Evolutionary conservation across 2,797 vertebrate species (phyloP).

Genomic region (Adelosebastes latens): DNA sequence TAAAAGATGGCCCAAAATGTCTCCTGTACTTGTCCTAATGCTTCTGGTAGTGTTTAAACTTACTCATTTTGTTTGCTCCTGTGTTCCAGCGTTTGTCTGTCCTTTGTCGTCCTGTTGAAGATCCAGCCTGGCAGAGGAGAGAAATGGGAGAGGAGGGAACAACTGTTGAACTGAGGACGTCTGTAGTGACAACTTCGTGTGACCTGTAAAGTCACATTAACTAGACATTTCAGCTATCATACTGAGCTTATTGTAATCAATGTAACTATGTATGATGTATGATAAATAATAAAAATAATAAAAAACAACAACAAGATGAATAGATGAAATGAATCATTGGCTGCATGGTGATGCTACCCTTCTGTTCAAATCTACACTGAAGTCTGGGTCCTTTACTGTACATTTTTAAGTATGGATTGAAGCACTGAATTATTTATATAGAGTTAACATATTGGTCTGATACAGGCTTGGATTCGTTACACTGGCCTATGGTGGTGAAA

Average conservation of each 20-base stretch:
- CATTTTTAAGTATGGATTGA: too few species aligned
- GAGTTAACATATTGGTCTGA: too few species aligned
- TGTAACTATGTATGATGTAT: not conserved
- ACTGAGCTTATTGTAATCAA: not conserved
- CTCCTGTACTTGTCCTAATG: too few species aligned
- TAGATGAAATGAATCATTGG: too few species aligned
- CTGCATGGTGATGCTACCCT: too few species aligned
- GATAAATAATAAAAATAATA: too few species aligned
- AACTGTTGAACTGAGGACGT: not conserved
- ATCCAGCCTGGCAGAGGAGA: not conserved
- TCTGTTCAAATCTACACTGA: too few species aligned
- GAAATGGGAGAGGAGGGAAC: not conserved
- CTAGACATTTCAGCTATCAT: not conserved
- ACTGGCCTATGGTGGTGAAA: too few species aligned
- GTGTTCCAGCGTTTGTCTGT: conserved; percentile 22
- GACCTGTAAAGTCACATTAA: not conserved
- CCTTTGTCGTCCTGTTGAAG: conserved; percentile 24
- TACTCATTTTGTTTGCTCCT: not conserved
- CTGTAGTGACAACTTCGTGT: not conserved
- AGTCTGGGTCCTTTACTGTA: too few species aligned
- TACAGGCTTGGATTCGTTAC: too few species aligned
- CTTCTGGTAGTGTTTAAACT: not conserved
- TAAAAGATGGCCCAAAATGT: not conserved
- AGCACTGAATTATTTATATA: too few species aligned
- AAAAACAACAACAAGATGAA: too few species aligned